Base-by-base conservation (phyloP, 2,113 vertebrate genomes). In the Atractosteus spatula region DNA sequence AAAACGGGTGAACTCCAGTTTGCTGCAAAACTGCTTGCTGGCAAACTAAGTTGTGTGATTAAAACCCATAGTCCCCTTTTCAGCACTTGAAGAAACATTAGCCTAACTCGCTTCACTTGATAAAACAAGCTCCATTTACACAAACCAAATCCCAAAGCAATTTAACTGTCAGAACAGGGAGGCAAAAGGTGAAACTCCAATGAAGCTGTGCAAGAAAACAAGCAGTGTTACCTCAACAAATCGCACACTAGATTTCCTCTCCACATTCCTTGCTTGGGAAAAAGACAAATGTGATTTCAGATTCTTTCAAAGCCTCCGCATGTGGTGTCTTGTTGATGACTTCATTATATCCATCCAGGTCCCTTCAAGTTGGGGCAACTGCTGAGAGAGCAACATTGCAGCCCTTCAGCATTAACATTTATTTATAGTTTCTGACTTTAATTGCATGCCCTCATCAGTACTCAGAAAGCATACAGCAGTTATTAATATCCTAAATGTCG, bases 401-500 rank as follows among this genome's bases (percentile, higher is more conserved):
- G 11, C 11, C 56, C 56, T 59, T 14, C 56, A 13, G 56, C 56
- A 12, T n/a, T 59, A 4, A 59, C 11, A 59, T 51, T 59, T 59
- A 59, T 59, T 41, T 54, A 42, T 68, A 45, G 29, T 62, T 42
- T n/a, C 43, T 62, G 56, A 74, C 57, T 7, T n/a, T 67, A 68
- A 43, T 51, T 44, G 47, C 45, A 74, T 13, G 0, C 57, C 56
- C 66, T 62, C 29, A 55, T 29, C 66, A 42, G 44, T 45, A 51
- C 45, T 13, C 17, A 59, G 55, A 54, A 43, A 62, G 77, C 84
- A 82, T 63, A 72, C 12, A 73, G 73, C 78, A 76, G 73, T 69
- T 78, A 77, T 80, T 77, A 70, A 80, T 51, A 78, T 76, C 81
- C 81, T 82, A 84, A 88, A 86, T 88, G 78, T 72, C 74, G 75